phyloP scores from a whole-genome alignment of 1,140 invertebrate genomes.

The Drosophila auraria region DNA sequence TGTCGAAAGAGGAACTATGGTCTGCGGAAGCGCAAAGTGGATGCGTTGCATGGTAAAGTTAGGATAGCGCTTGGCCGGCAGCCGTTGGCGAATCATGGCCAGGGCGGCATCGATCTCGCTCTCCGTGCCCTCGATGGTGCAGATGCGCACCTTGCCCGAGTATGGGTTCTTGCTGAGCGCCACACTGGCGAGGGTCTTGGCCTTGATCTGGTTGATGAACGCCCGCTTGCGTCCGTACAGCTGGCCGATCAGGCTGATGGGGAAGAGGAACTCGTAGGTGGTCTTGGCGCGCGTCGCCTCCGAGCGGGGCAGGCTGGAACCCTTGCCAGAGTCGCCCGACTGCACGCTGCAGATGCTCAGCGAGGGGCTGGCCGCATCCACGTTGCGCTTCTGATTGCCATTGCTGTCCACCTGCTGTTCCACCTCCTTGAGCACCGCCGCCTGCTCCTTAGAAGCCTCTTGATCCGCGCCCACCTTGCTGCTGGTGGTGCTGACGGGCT shows the following conservation, averaged over 20 bases:
- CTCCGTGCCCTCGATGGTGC: slow-evolving; percentile 92
- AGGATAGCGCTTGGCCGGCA: slow-evolving; percentile 92
- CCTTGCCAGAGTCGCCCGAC: slow-evolving; percentile 83
- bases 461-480: background rate
- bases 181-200: slow-evolving; percentile 91
- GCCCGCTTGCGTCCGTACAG: slow-evolving; percentile 94
- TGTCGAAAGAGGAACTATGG: slow-evolving; percentile 78
- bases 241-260: slow-evolving; percentile 92
- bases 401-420: slow-evolving; percentile 36
- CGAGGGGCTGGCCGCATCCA: slow-evolving; percentile 80
- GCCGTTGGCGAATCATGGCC: slow-evolving; percentile 92
- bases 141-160: slow-evolving; percentile 91
- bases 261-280: slow-evolving; percentile 92
- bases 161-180: slow-evolving; percentile 91
- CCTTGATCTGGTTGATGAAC: slow-evolving; percentile 93
- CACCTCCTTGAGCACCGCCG: slow-evolving; percentile 10
- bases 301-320: slow-evolving; percentile 81
- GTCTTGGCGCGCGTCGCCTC: slow-evolving; percentile 75
- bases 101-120: slow-evolving; percentile 92
- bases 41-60: slow-evolving; percentile 92
- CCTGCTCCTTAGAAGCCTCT: slow-evolving; percentile 22
- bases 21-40: slow-evolving; percentile 87
- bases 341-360: slow-evolving; percentile 82
- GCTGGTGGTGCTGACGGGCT: slow-evolving; percentile 30
- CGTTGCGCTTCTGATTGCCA: slow-evolving; percentile 74